Base-by-base conservation (phyloP, 2,113 vertebrate species). In the Tauraco erythrolophus region DNA sequence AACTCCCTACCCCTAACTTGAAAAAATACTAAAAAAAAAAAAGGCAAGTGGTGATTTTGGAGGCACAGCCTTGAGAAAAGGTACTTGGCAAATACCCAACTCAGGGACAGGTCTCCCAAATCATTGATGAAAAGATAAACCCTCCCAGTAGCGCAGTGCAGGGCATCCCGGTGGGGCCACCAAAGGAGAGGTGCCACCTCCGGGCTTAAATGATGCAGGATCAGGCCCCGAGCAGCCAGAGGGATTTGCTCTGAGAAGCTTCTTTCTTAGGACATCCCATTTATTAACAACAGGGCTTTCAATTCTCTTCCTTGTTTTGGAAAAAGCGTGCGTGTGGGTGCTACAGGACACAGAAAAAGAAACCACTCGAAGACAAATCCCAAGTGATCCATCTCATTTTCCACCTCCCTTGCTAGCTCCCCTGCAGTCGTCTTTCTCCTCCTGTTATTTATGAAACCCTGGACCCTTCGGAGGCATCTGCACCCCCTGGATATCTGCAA, bases 301-400 rank as follows among this genome's bases (percentile, higher is more conserved):
- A 1, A 35, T 30, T 50, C 62, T 30, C 10, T 2, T 39, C 35
- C 43, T 81, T 33, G 64, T 46, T 84, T 66, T 62, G 92, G 86
- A 60, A 60, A 41, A 80, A 54, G 11, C 16, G 1, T 1, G 6
- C 0, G 4, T 3, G 56, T 1, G 11, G 64, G 62, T 1, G 3
- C 79, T 33, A 11, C 0, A 22, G 57, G 58, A 53, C 75, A 45
- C 0, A 8, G 69, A 71, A 57, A 68, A 76, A 56, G 62, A 46
- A 66, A 46, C 69, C 23, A 3, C 66, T 66, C 2, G 0, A 61
- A 37, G 56, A 35, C 18, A 54, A 66, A 68, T 16, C 88, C 87
- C 41, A 31, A 31, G 31, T 1, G 11, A 56, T 41, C 65, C 31
- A 2, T 17, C 53, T 53, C 41, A 4, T 76, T 80, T 60, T 66